A percentile compares a stretch with the other conserved stretches of the same genome.
phyloP scores from a whole-genome alignment of 2,797 vertebrate species.

The Leucoraja ocellata region DNA sequence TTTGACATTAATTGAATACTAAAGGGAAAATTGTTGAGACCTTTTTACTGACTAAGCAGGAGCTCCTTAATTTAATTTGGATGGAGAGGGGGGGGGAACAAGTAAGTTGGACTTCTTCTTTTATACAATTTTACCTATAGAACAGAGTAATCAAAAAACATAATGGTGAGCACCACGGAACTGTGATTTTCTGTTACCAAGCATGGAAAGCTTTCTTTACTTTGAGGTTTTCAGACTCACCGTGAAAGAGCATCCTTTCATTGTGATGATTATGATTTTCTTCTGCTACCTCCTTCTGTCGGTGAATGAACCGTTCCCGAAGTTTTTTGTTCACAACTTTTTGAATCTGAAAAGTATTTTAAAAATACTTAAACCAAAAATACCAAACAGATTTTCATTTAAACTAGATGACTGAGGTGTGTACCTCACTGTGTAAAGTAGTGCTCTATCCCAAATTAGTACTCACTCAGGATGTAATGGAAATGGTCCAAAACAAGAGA shows the following conservation, averaged over 20 bases:
- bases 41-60: neutral
- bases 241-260: constrained; percentile 92
- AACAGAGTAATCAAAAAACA: no score
- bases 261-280: constrained; percentile 98
- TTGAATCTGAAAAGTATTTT: constrained; percentile 73
- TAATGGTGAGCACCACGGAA: no score
- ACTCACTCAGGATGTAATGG: neutral
- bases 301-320: constrained; percentile 85
- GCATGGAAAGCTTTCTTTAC: neutral
- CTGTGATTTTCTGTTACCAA: neutral
- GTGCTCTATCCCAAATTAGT: neutral
- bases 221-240: constrained; percentile 54
- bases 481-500: neutral
- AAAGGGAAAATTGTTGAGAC: neutral
- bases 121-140: no score
- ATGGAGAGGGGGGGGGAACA: no score
- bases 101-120: no score
- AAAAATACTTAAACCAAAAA: neutral
- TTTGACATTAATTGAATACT: neutral
- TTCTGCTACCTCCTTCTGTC: constrained; percentile 92
- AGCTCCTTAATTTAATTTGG: constrained; percentile 4
- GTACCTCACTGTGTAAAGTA: neutral
- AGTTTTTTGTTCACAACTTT: constrained; percentile 97
- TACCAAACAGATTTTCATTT: neutral
- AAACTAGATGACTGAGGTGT: neutral